phyloP scores from a whole-genome alignment of 35 echinoderm and acorn worm species.

The Chiridota heheva region DNA sequence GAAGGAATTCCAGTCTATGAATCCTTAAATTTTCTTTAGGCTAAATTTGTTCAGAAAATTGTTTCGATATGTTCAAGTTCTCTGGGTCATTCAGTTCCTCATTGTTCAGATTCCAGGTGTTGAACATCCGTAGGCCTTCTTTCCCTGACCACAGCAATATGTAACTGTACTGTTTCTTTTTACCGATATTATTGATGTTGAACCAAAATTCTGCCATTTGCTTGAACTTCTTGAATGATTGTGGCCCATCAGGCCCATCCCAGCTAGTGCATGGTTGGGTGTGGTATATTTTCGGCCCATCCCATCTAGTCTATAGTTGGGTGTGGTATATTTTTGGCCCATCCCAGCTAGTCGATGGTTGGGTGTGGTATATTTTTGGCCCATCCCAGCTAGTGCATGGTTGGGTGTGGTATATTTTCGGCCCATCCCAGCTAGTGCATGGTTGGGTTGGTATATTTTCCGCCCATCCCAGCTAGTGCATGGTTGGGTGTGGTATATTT shows the following conservation, averaged over 20 bases:
- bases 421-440: too few relatives aligned
- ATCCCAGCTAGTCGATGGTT: too few relatives aligned
- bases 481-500: too few relatives aligned
- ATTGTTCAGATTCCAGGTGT: conserved; percentile 4
- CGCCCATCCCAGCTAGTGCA: too few relatives aligned
- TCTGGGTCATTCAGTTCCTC: not conserved
- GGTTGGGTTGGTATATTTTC: too few relatives aligned
- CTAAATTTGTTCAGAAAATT: not conserved
- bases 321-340: too few relatives aligned
- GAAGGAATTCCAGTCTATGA: not conserved
- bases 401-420: too few relatives aligned
- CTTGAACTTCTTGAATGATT: conserved; percentile 1
- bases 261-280: not conserved
- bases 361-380: too few relatives aligned
- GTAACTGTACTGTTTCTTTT: conserved; percentile 3
- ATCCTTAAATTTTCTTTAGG: conserved; percentile 11
- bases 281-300: too few relatives aligned
- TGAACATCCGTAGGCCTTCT: conserved; percentile 39
- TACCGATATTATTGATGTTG: not conserved
- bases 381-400: too few relatives aligned
- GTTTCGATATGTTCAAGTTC: not conserved
- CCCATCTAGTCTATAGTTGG: too few relatives aligned
- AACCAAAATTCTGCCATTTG: conserved; percentile 12
- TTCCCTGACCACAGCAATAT: conserved; percentile 16
- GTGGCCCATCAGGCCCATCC: not conserved